Evolutionary conservation across 2,888 invertebrate species (phyloP).

Genomic region (Antheraea yamamai): DNA sequence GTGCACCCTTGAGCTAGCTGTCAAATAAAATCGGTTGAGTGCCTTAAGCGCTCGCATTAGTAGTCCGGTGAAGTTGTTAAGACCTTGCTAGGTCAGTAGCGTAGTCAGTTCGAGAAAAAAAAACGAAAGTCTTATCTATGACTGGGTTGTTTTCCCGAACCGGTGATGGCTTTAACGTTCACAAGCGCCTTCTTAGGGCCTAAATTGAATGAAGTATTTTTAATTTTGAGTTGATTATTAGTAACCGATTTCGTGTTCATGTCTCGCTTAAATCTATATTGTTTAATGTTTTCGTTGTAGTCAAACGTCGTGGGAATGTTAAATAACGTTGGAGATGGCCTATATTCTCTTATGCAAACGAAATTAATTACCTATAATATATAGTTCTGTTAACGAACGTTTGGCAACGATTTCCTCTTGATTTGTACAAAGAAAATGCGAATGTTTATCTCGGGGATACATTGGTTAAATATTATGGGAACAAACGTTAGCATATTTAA

Average conservation of each 20-base stretch:
- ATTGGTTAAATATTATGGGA: no score
- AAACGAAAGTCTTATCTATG: no score
- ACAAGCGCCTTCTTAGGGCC: no score
- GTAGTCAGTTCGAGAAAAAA: no score
- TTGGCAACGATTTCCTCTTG: background rate
- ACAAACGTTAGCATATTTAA: background rate
- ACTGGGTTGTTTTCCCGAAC: no score
- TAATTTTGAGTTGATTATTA: background rate
- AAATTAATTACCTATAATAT: background rate
- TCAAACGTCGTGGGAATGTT: background rate
- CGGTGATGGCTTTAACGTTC: no score
- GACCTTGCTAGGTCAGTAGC: no score
- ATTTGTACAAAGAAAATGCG: background rate
- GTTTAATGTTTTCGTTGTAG: background rate
- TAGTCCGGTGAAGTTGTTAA: no score
- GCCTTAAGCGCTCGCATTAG: no score
- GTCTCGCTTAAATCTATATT: background rate
- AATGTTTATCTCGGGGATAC: background rate
- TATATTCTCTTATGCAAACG: conserved; percentile 1
- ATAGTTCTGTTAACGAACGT: background rate
- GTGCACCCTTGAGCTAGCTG: no score
- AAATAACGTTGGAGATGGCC: background rate
- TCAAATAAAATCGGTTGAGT: no score
- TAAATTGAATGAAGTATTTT: no score
- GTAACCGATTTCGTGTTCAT: background rate